A percentile compares a stretch with the other conserved stretches of the same genome.
Conservation (phyloP, 2,888 invertebrate species). For the Acleris laterana region DNA sequence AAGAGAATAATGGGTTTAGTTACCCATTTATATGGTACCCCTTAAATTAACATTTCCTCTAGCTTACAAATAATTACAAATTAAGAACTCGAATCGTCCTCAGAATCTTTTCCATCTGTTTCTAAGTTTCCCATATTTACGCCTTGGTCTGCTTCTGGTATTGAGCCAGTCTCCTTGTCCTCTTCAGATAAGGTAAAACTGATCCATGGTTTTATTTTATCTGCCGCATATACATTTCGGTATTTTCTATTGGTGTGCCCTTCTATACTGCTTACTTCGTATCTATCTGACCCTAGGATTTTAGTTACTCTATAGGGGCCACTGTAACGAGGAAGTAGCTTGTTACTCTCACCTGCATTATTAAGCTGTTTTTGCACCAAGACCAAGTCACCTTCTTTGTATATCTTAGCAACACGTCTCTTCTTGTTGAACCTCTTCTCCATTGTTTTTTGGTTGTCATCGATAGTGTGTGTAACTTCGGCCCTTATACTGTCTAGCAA, state of each 20-base stretch:
- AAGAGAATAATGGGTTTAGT: no score
- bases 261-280: constrained; percentile 22
- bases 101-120: neutral
- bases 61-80: neutral
- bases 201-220: constrained; percentile 34
- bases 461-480: constrained; percentile 1
- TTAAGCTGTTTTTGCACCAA: constrained; percentile 8
- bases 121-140: neutral
- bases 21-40: no score
- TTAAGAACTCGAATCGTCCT: neutral
- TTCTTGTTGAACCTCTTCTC: neutral
- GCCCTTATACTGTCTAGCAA: neutral
- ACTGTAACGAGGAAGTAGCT: constrained; percentile 8
- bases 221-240: constrained; percentile 25
- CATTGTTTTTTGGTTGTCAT: neutral
- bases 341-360: constrained; percentile 9
- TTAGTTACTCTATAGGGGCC: constrained; percentile 9
- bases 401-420: neutral
- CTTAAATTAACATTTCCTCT: neutral
- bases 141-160: neutral
- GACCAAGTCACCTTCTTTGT: constrained; percentile 3
- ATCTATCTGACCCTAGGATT: constrained; percentile 8
- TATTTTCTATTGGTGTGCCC: constrained; percentile 21
- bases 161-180: neutral
- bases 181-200: neutral